Evolutionary conservation across 2,113 vertebrate genomes (phyloP).

Genomic region (Lagenorhynchus albirostris): DNA sequence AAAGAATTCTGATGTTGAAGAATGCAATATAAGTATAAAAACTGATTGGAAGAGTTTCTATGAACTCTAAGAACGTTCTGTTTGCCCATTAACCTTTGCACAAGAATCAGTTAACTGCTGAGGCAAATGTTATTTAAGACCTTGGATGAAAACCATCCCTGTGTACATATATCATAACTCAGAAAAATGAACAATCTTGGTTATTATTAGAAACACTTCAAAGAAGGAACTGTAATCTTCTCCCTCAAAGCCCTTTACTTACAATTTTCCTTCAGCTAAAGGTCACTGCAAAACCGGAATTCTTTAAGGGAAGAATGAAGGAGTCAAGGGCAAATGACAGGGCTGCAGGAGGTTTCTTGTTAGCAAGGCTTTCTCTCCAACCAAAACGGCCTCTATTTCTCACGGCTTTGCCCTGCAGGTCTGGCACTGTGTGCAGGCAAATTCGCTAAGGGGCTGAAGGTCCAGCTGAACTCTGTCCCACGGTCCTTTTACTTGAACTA

Average conservation of each 20-base stretch:
- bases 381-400: neutral
- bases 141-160: slow-evolving; percentile 1
- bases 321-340: neutral
- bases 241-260: neutral
- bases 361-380: neutral
- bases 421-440: neutral
- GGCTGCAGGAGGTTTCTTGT: neutral
- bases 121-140: neutral
- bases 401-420: neutral
- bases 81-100: neutral
- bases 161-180: neutral
- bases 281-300: neutral
- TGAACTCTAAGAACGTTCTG: neutral
- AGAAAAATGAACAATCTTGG: neutral
- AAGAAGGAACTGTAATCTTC: neutral
- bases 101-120: neutral
- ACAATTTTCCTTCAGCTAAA: neutral
- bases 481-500: neutral
- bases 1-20: neutral
- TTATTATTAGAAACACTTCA: neutral
- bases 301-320: neutral
- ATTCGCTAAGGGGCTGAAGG: neutral
- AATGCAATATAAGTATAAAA: neutral
- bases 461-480: neutral
- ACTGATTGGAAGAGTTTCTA: neutral